phyloP scores from a whole-genome alignment of 2,888 invertebrate species.

The Glaucopsyche alexis region DNA sequence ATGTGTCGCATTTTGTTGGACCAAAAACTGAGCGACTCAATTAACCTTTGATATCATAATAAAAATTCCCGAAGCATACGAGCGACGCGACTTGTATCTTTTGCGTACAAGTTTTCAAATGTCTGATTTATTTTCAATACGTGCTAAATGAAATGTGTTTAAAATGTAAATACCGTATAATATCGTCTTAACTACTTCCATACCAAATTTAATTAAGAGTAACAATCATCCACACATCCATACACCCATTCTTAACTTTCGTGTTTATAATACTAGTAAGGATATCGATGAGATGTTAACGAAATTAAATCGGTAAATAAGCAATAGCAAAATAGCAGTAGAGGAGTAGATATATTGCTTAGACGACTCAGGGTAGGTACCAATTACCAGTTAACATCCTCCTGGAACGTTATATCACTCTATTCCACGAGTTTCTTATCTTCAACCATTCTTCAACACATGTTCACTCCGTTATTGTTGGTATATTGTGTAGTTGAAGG shows the following conservation, averaged over 20 bases:
- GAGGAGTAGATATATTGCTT: background rate
- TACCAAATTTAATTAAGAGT: too few relatives aligned
- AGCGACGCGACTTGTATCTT: background rate
- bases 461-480: slow-evolving; percentile 25
- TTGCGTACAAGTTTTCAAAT: slow-evolving; percentile 9
- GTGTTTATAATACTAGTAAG: too few relatives aligned
- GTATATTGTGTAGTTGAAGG: slow-evolving; percentile 35
- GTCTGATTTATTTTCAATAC: background rate
- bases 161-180: too few relatives aligned
- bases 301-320: background rate
- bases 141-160: too few relatives aligned
- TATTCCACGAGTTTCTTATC: slow-evolving; percentile 18
- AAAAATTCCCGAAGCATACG: slow-evolving; percentile 17
- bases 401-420: background rate
- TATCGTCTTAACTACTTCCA: too few relatives aligned
- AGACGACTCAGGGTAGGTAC: background rate
- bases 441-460: slow-evolving; percentile 17
- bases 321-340: background rate
- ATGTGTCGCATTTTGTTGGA: background rate
- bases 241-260: too few relatives aligned
- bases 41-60: slow-evolving; percentile 23
- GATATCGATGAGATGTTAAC: background rate
- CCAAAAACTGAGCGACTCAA: slow-evolving; percentile 16
- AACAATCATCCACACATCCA: too few relatives aligned
- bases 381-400: background rate